phyloP scores from a whole-genome alignment of 2,888 invertebrate species.

The Lissonota sp. region DNA sequence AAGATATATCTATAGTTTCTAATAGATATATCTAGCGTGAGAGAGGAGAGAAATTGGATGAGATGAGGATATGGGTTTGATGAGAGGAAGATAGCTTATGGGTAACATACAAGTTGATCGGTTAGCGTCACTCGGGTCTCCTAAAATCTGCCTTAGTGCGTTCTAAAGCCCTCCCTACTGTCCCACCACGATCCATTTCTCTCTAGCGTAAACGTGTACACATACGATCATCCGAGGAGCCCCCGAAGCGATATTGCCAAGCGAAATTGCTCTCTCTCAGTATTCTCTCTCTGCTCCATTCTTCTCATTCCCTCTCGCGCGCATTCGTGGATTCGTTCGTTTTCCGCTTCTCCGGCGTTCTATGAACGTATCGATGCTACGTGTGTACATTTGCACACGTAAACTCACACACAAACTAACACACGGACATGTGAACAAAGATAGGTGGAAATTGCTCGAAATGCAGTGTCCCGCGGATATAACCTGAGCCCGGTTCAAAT shows the following conservation, averaged over 20 bases:
- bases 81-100: slow-evolving; percentile 43
- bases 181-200: neutral
- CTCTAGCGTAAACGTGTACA: slow-evolving; percentile 38
- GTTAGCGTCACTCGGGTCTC: slow-evolving; percentile 58
- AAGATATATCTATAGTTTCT: neutral
- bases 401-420: neutral
- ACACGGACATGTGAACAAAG: slow-evolving; percentile 13
- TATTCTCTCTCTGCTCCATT: slow-evolving; percentile 11
- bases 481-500: slow-evolving; percentile 13
- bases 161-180: slow-evolving; percentile 46
- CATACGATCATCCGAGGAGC: slow-evolving; percentile 36
- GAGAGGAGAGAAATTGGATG: slow-evolving; percentile 3
- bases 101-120: slow-evolving; percentile 49
- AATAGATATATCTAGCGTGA: neutral
- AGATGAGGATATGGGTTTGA: slow-evolving; percentile 1
- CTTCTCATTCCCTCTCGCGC: neutral
- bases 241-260: slow-evolving; percentile 47
- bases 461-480: slow-evolving; percentile 25
- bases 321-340: slow-evolving; percentile 45
- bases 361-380: slow-evolving; percentile 16
- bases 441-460: neutral
- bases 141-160: slow-evolving; percentile 63
- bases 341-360: slow-evolving; percentile 16
- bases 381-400: slow-evolving; percentile 1
- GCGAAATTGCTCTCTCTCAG: slow-evolving; percentile 52